Evolutionary conservation across 2,888 invertebrate species (phyloP), one percentile per base, ranked within the genome.

Genomic region (Pycnomerus fuliginosus): DNA sequence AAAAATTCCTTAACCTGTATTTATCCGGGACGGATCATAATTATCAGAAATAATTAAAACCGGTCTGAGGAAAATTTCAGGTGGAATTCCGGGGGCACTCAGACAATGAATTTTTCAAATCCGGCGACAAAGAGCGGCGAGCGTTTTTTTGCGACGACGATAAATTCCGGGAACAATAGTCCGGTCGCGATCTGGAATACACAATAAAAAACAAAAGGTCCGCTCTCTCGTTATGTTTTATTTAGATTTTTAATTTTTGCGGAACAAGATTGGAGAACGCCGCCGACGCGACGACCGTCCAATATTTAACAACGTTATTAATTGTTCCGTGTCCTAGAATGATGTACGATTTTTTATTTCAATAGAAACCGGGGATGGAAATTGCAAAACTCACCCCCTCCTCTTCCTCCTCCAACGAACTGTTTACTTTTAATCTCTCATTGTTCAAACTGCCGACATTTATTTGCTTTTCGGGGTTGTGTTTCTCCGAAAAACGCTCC

Each of bases 201-300:
- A 65, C 61, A 58, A 62, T 62, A 57, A 62, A 64, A 63, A 32
- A 22, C 5, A 42, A 25, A 34, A 29, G 27, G 30, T 28, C 61
- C 65, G 64, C 57, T 37, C 53, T 58, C 61, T 64, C 63, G 67
- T 68, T 67, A 65, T 62, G 66, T 65, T 68, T 66, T 68, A 67
- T 69, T 69, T 67, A 65, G 65, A 66, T 65, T 68, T 68, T 68
- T 67, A 68, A 65, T 68, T 67, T 65, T 58, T 55, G 50, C 49
- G 58, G 56, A 57, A 62, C 61, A 60, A 64, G 61, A 53, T 56
- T 61, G 60, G 55, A 52, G 42, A 58, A 61, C 55, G 54, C 53
- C 48, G 43, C 32, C 53, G 52, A 50, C 52, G 10, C 25, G 14
- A 11, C 37, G 16, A 24, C 44, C 48, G 58, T 57, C 65, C 62